Evolutionary conservation across 2,113 vertebrate genomes (phyloP).

Genomic region (Leptobrachium leishanense): DNA sequence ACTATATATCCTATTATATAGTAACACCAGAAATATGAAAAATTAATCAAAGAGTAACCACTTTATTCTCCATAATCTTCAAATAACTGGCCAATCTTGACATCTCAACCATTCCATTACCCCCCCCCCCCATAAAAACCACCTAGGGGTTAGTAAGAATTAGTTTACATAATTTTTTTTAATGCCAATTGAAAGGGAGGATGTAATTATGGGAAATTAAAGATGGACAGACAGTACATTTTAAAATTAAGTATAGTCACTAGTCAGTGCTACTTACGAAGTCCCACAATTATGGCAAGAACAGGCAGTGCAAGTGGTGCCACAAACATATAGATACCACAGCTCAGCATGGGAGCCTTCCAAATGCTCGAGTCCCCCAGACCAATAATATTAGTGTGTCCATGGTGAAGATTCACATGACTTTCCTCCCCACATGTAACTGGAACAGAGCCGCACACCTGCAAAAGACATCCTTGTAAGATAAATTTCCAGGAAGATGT

Average conservation of each 20-base stretch:
- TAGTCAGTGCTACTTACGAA: slow-evolving; percentile 63
- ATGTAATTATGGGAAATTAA: not conserved
- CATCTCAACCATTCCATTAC: no score
- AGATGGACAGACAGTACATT: not conserved
- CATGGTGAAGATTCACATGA: slow-evolving; percentile 88
- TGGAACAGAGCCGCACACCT: slow-evolving; percentile 87
- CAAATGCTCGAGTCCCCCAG: slow-evolving; percentile 91
- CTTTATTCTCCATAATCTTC: no score
- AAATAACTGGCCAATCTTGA: no score
- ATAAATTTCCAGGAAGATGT: not conserved
- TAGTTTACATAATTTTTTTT: no score
- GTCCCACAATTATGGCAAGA: slow-evolving; percentile 81
- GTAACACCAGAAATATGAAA: no score
- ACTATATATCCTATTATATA: no score
- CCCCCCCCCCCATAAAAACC: no score
- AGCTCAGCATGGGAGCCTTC: slow-evolving; percentile 81
- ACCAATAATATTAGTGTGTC: slow-evolving; percentile 86
- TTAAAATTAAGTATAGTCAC: no score
- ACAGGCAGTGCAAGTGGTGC: slow-evolving; percentile 79
- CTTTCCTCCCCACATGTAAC: slow-evolving; percentile 68
- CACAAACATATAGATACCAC: slow-evolving; percentile 83
- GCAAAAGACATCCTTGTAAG: slow-evolving; percentile 18
- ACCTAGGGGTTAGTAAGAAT: no score
- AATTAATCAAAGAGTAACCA: no score
- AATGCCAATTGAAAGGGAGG: not conserved